These are phyloP conservation scores for Gymnoscelis rufifasciata DNA, from an alignment of 2,888 invertebrate genomes.

Conservation along the genomic window DNA sequence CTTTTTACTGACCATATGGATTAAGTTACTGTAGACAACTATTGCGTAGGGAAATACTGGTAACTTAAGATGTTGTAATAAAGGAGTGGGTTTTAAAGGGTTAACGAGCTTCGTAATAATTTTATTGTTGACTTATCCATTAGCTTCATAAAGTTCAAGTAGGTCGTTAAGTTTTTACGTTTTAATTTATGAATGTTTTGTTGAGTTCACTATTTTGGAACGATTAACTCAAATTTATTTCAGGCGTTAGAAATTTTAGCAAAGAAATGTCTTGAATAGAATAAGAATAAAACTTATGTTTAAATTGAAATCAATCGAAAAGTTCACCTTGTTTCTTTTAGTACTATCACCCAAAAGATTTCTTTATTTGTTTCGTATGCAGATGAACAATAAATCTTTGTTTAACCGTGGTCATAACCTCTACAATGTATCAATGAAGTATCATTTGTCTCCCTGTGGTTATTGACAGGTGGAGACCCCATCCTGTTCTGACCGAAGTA, in stretches of 20 bases:
- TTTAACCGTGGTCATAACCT: too few relatives aligned
- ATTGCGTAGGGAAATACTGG: slow-evolving; percentile 14
- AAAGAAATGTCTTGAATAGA: too few relatives aligned
- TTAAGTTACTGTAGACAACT: slow-evolving; percentile 45
- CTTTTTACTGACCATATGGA: slow-evolving; percentile 60
- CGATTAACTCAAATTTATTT: not conserved
- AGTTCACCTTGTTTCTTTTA: too few relatives aligned
- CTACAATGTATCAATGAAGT: not conserved
- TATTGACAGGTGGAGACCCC: slow-evolving; percentile 15
- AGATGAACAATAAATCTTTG: too few relatives aligned
- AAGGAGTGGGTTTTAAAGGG: slow-evolving; percentile 10
- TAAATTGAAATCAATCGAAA: too few relatives aligned
- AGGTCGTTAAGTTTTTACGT: slow-evolving; percentile 10
- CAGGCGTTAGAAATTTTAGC: too few relatives aligned
- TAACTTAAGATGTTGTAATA: slow-evolving; percentile 14
- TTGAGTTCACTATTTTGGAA: not conserved
- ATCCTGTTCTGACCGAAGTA: slow-evolving; percentile 16
- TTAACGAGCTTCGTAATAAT: slow-evolving; percentile 5
- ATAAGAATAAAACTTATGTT: too few relatives aligned
- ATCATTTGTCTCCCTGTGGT: slow-evolving; percentile 21
- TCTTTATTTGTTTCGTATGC: too few relatives aligned
- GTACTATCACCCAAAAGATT: too few relatives aligned
- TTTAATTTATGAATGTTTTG: not conserved
- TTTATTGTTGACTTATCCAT: slow-evolving; percentile 16
- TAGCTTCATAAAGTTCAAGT: slow-evolving; percentile 23